Evolutionary conservation across 2,888 invertebrate species (phyloP), one percentile per base, ranked within the genome.

Genomic region (Euplexia lucipara): DNA sequence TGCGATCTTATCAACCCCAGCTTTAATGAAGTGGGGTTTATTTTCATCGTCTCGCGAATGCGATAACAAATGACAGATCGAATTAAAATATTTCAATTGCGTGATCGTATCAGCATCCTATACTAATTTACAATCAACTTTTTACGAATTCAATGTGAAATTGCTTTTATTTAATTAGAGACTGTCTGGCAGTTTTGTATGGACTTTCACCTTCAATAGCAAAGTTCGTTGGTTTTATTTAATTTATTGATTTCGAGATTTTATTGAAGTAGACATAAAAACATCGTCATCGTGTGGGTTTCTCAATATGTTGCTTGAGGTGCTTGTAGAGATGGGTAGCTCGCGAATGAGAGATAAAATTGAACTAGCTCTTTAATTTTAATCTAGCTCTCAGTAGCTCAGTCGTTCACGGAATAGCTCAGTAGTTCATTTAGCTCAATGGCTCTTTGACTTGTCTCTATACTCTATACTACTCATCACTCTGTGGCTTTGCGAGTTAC

Each of bases 1-100:
- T 37, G 59, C 60, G 86, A 87, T 86, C 74, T 82, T 85, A 86
- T 87, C 85, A 62, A 7, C 30, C 47, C 51, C 37, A 35, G 53
- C 35, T 53, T 76, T 78, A 86, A 83, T 81, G 66, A 77, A 82
- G 51, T 70, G 68, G 71, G 71, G 77, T 80, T 79, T 82, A 80
- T 84, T 83, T 82, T 79, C 77, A 74, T 75, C 74, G 64, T 74
- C 67, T 72, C 66, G 49, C 78, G 61, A 45, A 62, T 67, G 57
- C 79, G 79, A 81, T 78, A 73, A 81, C 44, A 73, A 82, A 75
- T 78, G 84, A 86, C 86, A 85, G 81, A 62, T 81, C 69, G 78
- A 87, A 88, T 88, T 87, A 86, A 88, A 87, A 85, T 85, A 82
- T 83, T 79, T 82, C 77, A 81, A 78, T 72, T 70, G 68, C 72